phyloP scores from a whole-genome alignment of 2,797 vertebrate species.

The Heteromormyrus szaboi region DNA sequence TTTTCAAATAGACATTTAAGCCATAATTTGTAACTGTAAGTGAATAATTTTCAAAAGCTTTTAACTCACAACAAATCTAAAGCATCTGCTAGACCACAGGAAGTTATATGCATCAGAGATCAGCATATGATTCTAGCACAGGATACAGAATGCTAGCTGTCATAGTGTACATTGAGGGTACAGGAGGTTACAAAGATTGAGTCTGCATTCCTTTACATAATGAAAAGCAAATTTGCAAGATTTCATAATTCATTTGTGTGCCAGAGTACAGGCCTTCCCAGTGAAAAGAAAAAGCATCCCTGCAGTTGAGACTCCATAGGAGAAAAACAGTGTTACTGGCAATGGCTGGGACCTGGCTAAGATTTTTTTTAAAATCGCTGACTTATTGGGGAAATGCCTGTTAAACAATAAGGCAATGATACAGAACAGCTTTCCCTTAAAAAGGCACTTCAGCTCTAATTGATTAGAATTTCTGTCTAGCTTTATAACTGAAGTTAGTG shows the following conservation, averaged over 20 bases:
- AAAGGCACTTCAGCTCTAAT: not conserved
- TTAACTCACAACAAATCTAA: not conserved
- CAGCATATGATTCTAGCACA: conserved; percentile 21
- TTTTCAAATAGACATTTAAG: not conserved
- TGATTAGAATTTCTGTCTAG: not conserved
- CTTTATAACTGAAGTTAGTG: not conserved
- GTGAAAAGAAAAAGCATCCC: not conserved
- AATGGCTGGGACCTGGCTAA: not conserved
- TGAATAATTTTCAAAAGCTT: not conserved
- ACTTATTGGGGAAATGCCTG: not conserved
- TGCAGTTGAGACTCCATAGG: not conserved
- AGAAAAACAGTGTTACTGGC: not conserved
- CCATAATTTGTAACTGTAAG: not conserved
- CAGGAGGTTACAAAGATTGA: not conserved
- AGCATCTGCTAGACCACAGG: not conserved
- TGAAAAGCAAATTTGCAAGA: not conserved
- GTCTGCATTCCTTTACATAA: not conserved
- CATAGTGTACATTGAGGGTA: not conserved
- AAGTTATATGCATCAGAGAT: not conserved
- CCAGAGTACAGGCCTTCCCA: not conserved
- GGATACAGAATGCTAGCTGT: not conserved
- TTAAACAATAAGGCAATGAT: not conserved
- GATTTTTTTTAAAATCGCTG: not conserved
- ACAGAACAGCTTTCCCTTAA: not conserved
- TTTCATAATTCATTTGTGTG: not conserved